Percentiles rank a stretch among this genome's conserved stretches.
These are phyloP conservation scores for Chymomyza amoena DNA, from an alignment of 2,888 invertebrate genomes.

Conservation along the genomic window DNA sequence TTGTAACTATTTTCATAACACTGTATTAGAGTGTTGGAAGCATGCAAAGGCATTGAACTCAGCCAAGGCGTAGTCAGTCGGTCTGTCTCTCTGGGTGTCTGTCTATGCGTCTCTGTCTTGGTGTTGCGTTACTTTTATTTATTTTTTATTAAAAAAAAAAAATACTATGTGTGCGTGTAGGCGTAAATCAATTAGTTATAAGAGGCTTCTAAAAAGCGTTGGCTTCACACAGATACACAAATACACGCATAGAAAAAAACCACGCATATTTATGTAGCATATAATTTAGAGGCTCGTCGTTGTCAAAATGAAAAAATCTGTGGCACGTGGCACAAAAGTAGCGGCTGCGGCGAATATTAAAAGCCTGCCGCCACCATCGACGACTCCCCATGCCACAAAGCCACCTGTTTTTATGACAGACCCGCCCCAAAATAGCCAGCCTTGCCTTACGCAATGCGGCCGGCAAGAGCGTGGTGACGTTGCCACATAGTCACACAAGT, in stretches of 20 bases:
- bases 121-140: too few relatives aligned
- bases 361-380: neutral
- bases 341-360: neutral
- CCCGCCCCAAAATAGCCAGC: conserved; percentile 4
- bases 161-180: neutral
- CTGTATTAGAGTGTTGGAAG: neutral
- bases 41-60: conserved; percentile 35
- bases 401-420: conserved; percentile 43
- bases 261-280: conserved; percentile 6
- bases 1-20: neutral
- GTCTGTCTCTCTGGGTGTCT: too few relatives aligned
- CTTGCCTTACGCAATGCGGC: conserved; percentile 10
- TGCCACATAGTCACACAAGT: neutral
- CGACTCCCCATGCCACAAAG: neutral
- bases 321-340: neutral
- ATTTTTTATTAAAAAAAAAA: neutral
- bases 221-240: conserved; percentile 8
- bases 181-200: conserved; percentile 33
- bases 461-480: conserved; percentile 3
- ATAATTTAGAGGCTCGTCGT: conserved; percentile 44
- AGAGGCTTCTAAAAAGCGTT: conserved; percentile 22
- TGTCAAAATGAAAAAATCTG: neutral
- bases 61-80: neutral
- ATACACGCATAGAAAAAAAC: neutral
- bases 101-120: neutral